Base-by-base conservation (phyloP, 1,140 invertebrate genomes). In the Drosophila sulfurigaster region DNA sequence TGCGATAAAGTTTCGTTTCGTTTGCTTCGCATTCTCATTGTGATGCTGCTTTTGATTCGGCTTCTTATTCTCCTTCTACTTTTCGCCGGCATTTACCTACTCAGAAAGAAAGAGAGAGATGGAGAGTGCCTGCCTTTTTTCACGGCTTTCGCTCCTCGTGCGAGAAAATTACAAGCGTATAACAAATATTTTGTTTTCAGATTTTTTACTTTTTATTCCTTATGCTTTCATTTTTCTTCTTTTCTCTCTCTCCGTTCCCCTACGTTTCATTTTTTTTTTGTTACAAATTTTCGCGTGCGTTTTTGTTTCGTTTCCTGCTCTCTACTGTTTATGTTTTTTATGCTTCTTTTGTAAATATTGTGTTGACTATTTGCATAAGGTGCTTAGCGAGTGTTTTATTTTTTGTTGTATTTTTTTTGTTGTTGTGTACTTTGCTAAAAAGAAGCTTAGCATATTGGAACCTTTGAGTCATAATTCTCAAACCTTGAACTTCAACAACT, bases 121-220 rank as follows among this genome's bases (percentile, higher is more conserved):
- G 32, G 32, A 6, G 32, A 58, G 54, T 52, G 56, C 54, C 67
- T 75, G 58, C 38, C 43, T 64, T 52, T 76, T 82, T 76, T 70
- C 76, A 75, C 76, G 67, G 68, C 79, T 77, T 79, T 85, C 78
- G 78, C 15, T 35, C 46, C 66, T 60, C 72, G 68, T 82, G 82
- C 82, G 67, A 79, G 76, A 75, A 85, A 85, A 82, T 88, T 87
- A 87, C 83, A 87, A 87, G 85, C 83, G 85, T 69, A 87, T 87
- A 88, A 88, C 83, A 88, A 88, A 88, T 89, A 89, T 89, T 88
- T 88, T 88, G 80, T 79, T 88, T 83, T 75, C 73, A 80, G 85
- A 78, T 88, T 88, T 88, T 46, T 51, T 35, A 28, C 41, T 58
- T 45, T 58, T 13, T 45, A 7, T 28, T 58, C 56, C 25, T 38